Evolutionary conservation across 2,797 vertebrate species (phyloP).

Genomic region (Menidia menidia): DNA sequence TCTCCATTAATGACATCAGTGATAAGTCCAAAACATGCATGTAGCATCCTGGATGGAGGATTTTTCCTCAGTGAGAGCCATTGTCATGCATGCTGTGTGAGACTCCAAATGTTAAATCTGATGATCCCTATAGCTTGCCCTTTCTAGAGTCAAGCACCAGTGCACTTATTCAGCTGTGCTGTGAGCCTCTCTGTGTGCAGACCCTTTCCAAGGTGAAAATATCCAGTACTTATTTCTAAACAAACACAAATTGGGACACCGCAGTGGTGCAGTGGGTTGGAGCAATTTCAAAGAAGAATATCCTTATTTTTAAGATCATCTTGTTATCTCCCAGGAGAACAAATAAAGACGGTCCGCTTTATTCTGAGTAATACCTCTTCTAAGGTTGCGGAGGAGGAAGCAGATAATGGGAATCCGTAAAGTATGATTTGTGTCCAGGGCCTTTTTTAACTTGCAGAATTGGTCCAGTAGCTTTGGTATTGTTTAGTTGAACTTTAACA

Average conservation of each 20-base stretch:
- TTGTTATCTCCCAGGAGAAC: conserved; percentile 36
- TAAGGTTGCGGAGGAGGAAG: conserved; percentile 5
- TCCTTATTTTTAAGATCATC: conserved; percentile 13
- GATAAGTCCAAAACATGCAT: conserved; percentile 7
- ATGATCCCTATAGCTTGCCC: conserved; percentile 74
- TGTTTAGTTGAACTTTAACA: conserved; percentile 7
- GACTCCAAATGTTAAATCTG: conserved; percentile 59
- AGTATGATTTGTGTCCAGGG: conserved; percentile 8
- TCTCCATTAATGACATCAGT: neutral
- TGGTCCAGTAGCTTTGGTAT: conserved; percentile 9
- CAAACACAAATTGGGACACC: conserved; percentile 25
- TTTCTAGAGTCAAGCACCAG: conserved; percentile 65
- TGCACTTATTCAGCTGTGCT: conserved; percentile 52
- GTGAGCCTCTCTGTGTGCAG: conserved; percentile 21
- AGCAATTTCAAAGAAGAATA: conserved; percentile 10
- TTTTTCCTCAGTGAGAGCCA: conserved; percentile 13
- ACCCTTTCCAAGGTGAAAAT: conserved; percentile 49
- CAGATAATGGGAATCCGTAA: conserved; percentile 27
- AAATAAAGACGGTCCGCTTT: conserved; percentile 28
- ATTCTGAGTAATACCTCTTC: conserved; percentile 15
- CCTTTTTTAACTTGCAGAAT: conserved; percentile 13
- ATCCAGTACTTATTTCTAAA: conserved; percentile 31
- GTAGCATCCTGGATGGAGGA: neutral
- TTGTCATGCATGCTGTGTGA: conserved; percentile 53
- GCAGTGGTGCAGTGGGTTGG: conserved; percentile 1